Evolutionary conservation across 2,888 invertebrate species (phyloP), one percentile per base, ranked within the genome.

Genomic region (Nomada fucata): DNA sequence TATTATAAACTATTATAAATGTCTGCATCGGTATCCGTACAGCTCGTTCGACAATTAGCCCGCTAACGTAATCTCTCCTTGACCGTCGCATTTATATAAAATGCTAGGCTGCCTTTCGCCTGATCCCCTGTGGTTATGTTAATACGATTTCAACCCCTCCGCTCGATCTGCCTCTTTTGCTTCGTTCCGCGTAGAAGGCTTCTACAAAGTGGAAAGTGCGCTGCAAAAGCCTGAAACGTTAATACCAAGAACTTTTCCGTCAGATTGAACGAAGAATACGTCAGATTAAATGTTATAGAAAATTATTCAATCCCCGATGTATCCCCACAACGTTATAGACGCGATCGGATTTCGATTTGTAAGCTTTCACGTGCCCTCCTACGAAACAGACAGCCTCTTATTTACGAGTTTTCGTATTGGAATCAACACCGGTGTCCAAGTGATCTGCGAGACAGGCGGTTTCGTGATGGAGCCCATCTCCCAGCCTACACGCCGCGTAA

Each of bases 381-480:
- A 10, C 18, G 20, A 20, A 75, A 61, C 52, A 15, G 26, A 44
- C 52, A 50, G 67, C 20, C 36, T 36, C 50, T 53, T 78, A 65
- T 84, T 86, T 81, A 68, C 71, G 67, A 71, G 53, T 83, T 86
- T 76, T 74, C 71, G 15, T 57, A 69, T 29, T 13, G 65, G 44
- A 77, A 80, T 77, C 70, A 52, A 59, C 59, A 18, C 47, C 42
- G 69, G 68, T 52, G 60, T 72, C 75, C 52, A 61, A 71, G 77
- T 69, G 84, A 86, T 84, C 79, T 73, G 79, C 86, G 76, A 71
- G 74, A 64, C 75, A 79, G 79, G 63, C 76, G 84, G 59, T 74
- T 67, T 63, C 68, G 60, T 57, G 68, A 55, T 63, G 52, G 20
- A 70, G 74, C 69, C 82, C 79, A 82, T 74, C 77, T 68, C 61